phyloP scores from a whole-genome alignment of 2,113 vertebrate species.

The Chroicocephalus ridibundus region DNA sequence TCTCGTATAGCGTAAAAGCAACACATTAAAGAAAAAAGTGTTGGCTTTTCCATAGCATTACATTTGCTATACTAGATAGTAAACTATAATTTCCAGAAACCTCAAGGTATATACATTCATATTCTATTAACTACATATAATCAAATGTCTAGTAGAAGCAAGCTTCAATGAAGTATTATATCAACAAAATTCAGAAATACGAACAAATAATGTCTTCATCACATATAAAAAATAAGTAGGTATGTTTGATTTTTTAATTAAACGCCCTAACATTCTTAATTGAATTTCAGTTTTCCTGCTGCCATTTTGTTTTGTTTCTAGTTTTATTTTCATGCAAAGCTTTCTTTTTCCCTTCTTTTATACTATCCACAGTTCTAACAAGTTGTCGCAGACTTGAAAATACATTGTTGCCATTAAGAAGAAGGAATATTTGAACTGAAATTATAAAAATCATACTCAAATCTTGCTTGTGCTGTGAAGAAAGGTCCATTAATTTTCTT shows the following conservation, averaged over 20 bases:
- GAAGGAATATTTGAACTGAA: neutral
- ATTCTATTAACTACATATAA: neutral
- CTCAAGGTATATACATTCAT: neutral
- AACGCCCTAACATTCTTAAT: neutral
- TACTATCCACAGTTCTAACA: neutral
- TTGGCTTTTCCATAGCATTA: neutral
- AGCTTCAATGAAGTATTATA: neutral
- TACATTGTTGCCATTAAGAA: neutral
- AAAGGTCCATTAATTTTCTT: neutral
- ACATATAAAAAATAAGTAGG: neutral
- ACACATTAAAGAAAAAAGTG: neutral
- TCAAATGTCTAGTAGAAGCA: neutral
- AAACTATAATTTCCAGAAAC: neutral
- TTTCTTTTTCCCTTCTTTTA: neutral
- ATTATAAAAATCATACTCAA: neutral
- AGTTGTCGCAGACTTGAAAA: neutral
- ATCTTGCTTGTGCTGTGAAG: neutral
- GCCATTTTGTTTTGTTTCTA: neutral
- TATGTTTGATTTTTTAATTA: neutral
- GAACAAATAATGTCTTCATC: neutral
- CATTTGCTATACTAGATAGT: neutral
- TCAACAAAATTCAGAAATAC: neutral
- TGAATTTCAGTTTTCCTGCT: neutral
- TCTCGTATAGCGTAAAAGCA: neutral
- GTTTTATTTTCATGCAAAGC: neutral